Evolutionary conservation across 2,797 vertebrate genomes (phyloP).

Genomic region (Sebastes minor): DNA sequence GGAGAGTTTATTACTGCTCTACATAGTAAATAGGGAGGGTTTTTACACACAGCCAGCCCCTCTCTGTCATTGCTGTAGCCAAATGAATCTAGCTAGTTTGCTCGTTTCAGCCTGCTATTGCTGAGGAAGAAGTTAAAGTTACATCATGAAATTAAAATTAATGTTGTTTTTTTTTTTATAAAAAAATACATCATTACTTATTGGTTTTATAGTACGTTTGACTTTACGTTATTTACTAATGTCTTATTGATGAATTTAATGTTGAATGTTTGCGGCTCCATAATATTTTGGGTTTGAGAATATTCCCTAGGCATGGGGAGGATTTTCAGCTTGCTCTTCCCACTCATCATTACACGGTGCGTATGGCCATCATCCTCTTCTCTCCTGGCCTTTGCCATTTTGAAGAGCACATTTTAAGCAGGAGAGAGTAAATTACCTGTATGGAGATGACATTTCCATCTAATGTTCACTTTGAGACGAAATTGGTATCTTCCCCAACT

Average conservation of each 20-base stretch:
- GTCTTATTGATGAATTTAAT: neutral
- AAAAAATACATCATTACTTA: neutral
- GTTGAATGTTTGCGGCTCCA: neutral
- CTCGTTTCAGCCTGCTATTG: too few relatives aligned
- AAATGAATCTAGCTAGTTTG: too few relatives aligned
- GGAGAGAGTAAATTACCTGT: slow-evolving; percentile 68
- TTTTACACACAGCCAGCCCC: too few relatives aligned
- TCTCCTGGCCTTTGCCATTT: slow-evolving; percentile 59
- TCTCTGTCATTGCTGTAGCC: too few relatives aligned
- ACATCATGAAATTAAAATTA: neutral
- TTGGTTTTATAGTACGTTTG: neutral
- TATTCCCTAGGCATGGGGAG: neutral
- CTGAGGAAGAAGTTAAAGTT: neutral
- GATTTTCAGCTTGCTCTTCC: slow-evolving; percentile 10
- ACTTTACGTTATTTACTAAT: neutral
- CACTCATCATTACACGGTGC: slow-evolving; percentile 7
- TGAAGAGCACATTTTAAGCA: slow-evolving; percentile 56
- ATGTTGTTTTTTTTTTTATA: too few relatives aligned
- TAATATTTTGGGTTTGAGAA: neutral
- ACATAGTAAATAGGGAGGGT: too few relatives aligned
- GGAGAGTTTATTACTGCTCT: too few relatives aligned
- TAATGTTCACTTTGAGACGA: slow-evolving; percentile 73
- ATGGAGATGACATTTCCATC: slow-evolving; percentile 76
- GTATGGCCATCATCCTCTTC: slow-evolving; percentile 18
- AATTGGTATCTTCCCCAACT: slow-evolving; percentile 60